Base-by-base conservation (phyloP, 1,140 invertebrate species). In the Vanessa atalanta region DNA sequence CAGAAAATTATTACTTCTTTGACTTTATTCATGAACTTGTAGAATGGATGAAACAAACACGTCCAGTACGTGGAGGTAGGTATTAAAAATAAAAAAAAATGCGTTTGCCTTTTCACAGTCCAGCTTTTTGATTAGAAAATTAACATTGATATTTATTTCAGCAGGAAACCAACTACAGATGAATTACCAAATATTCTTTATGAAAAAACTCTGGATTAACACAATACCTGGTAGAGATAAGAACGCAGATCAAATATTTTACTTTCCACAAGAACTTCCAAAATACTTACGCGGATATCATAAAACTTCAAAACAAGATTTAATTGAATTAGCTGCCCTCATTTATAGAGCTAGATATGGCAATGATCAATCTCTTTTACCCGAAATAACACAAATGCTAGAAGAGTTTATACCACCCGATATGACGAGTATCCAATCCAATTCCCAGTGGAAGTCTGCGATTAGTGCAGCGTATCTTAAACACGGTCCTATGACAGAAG, bases 131-230 rank as follows among this genome's bases (percentile, higher is more conserved):
- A 14, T 14, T 13, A 16, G 6, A 43, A 53, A 26, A 20, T 26
- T 48, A 72, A 69, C 65, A 71, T 57, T 57, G 43, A 60, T 70
- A 75, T 72, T 79, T 31, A 67, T 86, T 84, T 79, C 80, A 93
- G 89, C 81, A 76, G 92, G 93, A 20, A 76, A 84, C 51, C 94
- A 95, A 75, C 93, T 97, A 48, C 96, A 97, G 87, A 96, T 97
- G 87, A 97, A 96, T 48, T 99, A 99, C 89, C 95, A 99, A 93
- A 96, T 99, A 79, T 98, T 98, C 93, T 99, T 99, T 87, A 98
- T 99, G 98, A 98, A 98, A 86, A 99, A 99, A 88, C 92, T 99
- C 2, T 99, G 98, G 98, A 96, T 98, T 0, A 97, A 98, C 81
- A 96, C 97, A 12, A 93, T 96, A 31, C 97, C 98, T 1, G 98